Base-by-base conservation (phyloP, 2,797 vertebrate genomes). In the Karalla daura region DNA sequence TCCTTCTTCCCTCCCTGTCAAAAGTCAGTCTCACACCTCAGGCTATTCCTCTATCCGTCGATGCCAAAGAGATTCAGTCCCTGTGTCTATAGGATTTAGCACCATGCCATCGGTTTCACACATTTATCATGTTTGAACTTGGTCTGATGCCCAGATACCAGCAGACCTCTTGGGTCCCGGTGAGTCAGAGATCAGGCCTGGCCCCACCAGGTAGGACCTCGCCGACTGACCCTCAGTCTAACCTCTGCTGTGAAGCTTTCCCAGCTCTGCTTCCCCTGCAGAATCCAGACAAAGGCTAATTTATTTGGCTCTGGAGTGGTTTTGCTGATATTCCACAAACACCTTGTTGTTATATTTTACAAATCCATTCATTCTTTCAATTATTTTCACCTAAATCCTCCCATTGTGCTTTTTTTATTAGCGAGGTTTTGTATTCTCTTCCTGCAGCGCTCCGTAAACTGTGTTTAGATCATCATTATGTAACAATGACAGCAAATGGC, bases 1-100 rank as follows among this genome's bases (percentile, higher is more conserved):
- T 58, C 81, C 62, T 69, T 53, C 54, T 79, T 54, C 2, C 61
- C 78, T 87, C 75, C 68, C 69, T 77, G 78, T 86, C 79, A 81
- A 70, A 84, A 86, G 77, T 76, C 67, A 49, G 60, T 30, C 58
- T 44, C 7, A n/a, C 17, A 69, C 83, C 67, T 80, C 30, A 0
- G 75, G 83, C 71, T 49, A 47, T 74, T 86, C 63, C 50, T 79
- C 63, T 47, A 14, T 70, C 60, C 70, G 67, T 74, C 4, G 4
- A 28, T 78, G 70, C 84, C 77, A 81, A 61, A 49, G 32, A 59
- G 20, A 78, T 53, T 72, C 52, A 39, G 32, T 39, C n/a, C n/a
- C n/a, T n/a, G 58, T 39, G 35, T 69, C 40, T 80, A 56, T 66
- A n/a, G n/a, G 49, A 81, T 77, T 76, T 72, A 80, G 64, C 64